phyloP scores from a whole-genome alignment of 2,888 invertebrate species.

The Chrysomela aeneicollis region DNA sequence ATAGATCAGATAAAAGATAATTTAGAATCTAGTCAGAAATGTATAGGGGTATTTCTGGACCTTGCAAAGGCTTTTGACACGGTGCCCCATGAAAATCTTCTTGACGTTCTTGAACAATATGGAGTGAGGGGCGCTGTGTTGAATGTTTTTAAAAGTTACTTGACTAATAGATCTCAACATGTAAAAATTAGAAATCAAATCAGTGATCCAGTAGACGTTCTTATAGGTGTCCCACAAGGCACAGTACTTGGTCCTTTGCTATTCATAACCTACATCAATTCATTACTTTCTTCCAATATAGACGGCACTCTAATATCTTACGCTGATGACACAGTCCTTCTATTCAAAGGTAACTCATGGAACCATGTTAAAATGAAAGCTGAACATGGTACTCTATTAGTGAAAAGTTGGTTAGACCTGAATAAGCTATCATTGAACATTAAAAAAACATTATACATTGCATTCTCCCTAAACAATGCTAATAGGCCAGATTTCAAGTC shows the following conservation, averaged over 20 bases:
- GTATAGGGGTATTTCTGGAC: neutral
- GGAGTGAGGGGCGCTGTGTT: neutral
- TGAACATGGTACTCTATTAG: too few species aligned
- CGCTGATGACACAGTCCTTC: too few species aligned
- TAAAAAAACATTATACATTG: too few species aligned
- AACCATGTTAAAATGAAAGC: too few species aligned
- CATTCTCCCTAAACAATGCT: too few species aligned
- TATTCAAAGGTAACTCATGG: too few species aligned
- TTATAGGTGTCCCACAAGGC: neutral
- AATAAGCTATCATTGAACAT: too few species aligned
- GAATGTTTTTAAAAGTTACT: neutral
- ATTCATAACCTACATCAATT: too few species aligned
- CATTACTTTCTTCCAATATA: too few species aligned
- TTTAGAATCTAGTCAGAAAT: neutral
- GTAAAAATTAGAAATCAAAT: neutral
- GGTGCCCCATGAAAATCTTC: neutral
- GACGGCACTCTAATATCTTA: too few species aligned
- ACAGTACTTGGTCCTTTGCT: neutral
- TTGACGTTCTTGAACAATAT: neutral
- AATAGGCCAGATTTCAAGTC: too few species aligned
- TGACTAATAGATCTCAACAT: neutral
- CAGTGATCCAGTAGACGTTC: neutral
- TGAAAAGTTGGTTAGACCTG: too few species aligned
- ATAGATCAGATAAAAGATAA: neutral
- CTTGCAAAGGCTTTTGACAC: neutral